A percentile compares a stretch with the other conserved stretches of the same genome.
Conservation (phyloP, 2,113 vertebrate species). For the Chiloscyllium plagiosum region DNA sequence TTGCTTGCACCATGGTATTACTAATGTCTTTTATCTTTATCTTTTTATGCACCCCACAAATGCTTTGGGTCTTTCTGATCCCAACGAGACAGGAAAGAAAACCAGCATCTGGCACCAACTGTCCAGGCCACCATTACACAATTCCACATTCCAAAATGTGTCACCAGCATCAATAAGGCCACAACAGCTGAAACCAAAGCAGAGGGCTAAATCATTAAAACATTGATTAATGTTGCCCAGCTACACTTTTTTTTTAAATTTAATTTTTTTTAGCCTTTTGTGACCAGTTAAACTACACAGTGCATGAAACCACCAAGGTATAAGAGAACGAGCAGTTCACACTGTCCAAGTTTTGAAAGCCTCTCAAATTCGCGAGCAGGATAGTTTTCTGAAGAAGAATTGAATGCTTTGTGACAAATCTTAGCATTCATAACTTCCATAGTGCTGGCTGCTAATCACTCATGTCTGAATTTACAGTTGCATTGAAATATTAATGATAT, state of each 20-base stretch:
- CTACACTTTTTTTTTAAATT: constrained; percentile 50
- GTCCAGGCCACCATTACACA: constrained; percentile 87
- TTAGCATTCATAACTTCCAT: neutral
- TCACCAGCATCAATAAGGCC: constrained; percentile 74
- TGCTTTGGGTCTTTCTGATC: too few relatives aligned
- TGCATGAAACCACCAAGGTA: neutral
- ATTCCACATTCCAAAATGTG: constrained; percentile 81
- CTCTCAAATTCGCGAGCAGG: neutral
- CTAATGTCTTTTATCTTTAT: neutral
- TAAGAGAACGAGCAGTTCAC: neutral
- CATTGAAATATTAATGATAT: neutral
- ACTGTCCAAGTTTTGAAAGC: too few relatives aligned
- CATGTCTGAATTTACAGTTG: neutral
- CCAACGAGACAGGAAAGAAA: constrained; percentile 79
- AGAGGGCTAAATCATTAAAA: constrained; percentile 81
- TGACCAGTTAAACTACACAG: neutral
- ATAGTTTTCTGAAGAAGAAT: neutral
- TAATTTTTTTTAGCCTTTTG: neutral
- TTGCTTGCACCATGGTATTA: neutral
- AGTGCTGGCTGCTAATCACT: neutral
- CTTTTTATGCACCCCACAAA: constrained; percentile 70
- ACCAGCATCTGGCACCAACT: constrained; percentile 76
- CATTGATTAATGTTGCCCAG: constrained; percentile 88
- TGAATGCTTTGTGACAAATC: neutral
- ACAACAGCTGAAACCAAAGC: constrained; percentile 70